phyloP scores from a whole-genome alignment of 2,797 vertebrate genomes.

The Kryptopterus vitreolus region DNA sequence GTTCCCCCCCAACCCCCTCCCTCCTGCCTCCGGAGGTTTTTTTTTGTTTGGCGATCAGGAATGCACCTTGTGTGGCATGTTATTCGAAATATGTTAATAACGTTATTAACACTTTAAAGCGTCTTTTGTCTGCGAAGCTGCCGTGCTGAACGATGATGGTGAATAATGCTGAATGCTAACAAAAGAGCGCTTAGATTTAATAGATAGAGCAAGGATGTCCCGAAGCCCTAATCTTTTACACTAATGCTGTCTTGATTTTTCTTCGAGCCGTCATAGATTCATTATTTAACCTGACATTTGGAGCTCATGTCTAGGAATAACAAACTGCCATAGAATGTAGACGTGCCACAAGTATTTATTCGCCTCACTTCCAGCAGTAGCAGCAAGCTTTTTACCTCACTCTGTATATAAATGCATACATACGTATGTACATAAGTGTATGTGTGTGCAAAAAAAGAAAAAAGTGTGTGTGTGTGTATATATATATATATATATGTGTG shows the following conservation, averaged over 20 bases:
- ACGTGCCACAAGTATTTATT: background rate
- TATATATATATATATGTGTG: too few relatives aligned
- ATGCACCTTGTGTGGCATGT: background rate
- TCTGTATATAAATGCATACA: background rate
- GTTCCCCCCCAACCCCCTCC: background rate
- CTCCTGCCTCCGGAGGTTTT: background rate
- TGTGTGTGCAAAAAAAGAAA: too few relatives aligned
- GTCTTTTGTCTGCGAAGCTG: conserved; percentile 8
- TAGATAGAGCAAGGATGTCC: conserved; percentile 19
- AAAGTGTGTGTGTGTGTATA: too few relatives aligned
- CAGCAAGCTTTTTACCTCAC: background rate
- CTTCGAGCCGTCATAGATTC: conserved; percentile 1
- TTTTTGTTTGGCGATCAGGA: background rate
- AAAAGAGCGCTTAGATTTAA: conserved; percentile 34
- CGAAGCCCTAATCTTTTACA: conserved; percentile 23
- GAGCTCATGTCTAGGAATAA: conserved; percentile 8
- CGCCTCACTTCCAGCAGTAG: background rate
- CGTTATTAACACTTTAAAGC: background rate
- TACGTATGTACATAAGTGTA: too few relatives aligned
- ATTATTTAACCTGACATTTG: background rate
- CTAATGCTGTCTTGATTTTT: conserved; percentile 20
- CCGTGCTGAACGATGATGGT: background rate
- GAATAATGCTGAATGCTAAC: conserved; percentile 17
- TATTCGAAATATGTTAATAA: background rate
- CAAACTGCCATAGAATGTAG: background rate